phyloP scores from a whole-genome alignment of 1,140 invertebrate species.

The Hylaeus anthracinus region DNA sequence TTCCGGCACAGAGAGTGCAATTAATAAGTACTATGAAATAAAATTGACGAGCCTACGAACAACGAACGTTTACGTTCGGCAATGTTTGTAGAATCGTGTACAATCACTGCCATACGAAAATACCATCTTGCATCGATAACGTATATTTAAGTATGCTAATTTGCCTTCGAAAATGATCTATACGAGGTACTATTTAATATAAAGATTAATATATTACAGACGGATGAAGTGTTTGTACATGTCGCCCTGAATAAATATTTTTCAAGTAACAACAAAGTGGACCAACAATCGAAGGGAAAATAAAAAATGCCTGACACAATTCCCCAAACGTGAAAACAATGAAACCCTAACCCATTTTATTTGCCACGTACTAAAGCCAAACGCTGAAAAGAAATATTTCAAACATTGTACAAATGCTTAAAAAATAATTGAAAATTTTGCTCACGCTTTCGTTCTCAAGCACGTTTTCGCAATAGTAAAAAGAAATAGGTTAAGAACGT shows the following conservation, averaged over 20 bases:
- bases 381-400: no score
- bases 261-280: neutral
- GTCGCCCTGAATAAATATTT: constrained; percentile 20
- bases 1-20: neutral
- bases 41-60: neutral
- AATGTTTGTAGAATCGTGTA: neutral
- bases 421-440: no score
- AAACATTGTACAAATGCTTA: no score
- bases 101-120: constrained; percentile 23
- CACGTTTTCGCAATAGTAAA: no score
- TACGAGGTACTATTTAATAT: constrained; percentile 26
- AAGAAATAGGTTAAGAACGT: no score
- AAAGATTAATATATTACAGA: neutral
- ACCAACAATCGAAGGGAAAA: neutral
- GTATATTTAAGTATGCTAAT: constrained; percentile 8
- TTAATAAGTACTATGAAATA: neutral
- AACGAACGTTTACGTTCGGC: neutral
- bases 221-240: neutral
- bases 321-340: neutral
- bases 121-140: neutral
- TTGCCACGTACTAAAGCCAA: no score
- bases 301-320: neutral
- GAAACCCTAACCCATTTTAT: no score
- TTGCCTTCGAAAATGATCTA: neutral
- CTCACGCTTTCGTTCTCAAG: no score